Conservation (phyloP, 2,113 vertebrate genomes). For the Dasyurus viverrinus region DNA sequence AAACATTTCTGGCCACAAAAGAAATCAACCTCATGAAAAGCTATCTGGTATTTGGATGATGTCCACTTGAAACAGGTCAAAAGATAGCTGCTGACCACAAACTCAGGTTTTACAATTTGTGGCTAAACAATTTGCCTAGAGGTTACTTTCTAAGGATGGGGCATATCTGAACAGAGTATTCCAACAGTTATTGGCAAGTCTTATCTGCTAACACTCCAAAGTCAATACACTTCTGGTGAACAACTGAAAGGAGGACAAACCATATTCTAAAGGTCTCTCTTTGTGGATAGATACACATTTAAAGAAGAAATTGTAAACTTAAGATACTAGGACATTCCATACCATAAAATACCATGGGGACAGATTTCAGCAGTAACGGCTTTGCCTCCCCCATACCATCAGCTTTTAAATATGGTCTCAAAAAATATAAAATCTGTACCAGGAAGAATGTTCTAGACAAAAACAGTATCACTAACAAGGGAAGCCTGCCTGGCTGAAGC, state of each 20-base stretch:
- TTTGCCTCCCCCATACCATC: not conserved
- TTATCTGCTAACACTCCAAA: not conserved
- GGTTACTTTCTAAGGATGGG: not conserved
- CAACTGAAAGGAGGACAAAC: not conserved
- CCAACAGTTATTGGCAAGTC: not conserved
- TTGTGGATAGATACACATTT: slow-evolving; percentile 7
- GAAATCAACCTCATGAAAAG: not conserved
- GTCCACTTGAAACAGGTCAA: not conserved
- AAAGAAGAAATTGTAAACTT: not conserved
- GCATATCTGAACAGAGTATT: not conserved
- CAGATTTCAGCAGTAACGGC: not conserved
- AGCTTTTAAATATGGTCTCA: not conserved
- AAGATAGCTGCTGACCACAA: not conserved
- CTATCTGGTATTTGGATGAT: not conserved
- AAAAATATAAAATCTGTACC: not conserved
- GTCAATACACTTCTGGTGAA: not conserved
- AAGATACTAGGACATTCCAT: not conserved
- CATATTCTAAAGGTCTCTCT: not conserved
- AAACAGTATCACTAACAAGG: slow-evolving; percentile 23
- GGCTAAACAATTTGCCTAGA: not conserved
- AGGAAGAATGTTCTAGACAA: slow-evolving; percentile 22
- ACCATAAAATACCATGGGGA: not conserved
- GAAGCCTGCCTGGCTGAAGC: slow-evolving; percentile 18
- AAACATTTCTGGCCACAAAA: not conserved
- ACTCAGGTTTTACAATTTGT: not conserved